phyloP scores from a whole-genome alignment of 1,140 invertebrate species.

The Aporrectodea caliginosa region DNA sequence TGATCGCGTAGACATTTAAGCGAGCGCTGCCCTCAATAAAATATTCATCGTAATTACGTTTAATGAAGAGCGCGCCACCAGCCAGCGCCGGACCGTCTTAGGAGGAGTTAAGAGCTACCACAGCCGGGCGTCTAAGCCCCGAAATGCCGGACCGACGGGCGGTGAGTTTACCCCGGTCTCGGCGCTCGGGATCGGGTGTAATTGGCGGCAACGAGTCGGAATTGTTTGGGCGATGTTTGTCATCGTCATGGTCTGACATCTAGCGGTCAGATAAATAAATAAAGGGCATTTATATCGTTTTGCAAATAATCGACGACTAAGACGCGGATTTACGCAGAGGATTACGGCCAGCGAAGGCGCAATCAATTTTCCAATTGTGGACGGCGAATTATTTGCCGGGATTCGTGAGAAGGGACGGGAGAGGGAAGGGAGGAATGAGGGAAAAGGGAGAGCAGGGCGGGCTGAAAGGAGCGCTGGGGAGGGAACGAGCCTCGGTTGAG shows the following conservation, averaged over 20 bases:
- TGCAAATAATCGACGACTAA: neutral
- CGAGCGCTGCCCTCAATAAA: neutral
- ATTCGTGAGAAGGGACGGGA: neutral
- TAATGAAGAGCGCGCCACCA: neutral
- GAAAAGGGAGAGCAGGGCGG: no score
- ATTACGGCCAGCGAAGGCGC: neutral
- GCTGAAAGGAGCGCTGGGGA: no score
- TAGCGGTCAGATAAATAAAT: neutral
- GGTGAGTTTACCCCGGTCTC: no score
- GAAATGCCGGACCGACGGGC: no score
- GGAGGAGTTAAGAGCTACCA: no score
- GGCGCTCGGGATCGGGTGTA: no score
- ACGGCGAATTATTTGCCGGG: neutral
- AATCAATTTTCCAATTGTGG: neutral
- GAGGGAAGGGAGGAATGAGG: no score
- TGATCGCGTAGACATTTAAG: neutral
- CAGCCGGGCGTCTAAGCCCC: no score
- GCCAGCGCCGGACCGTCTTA: neutral
- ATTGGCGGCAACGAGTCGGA: no score
- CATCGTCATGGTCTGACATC: neutral
- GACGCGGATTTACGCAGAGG: neutral
- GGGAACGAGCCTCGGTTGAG: no score
- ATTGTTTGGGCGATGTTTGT: neutral
- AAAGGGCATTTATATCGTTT: neutral
- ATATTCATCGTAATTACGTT: neutral